Base-by-base conservation (phyloP, 1,140 invertebrate species). In the Helicoverpa zea region DNA sequence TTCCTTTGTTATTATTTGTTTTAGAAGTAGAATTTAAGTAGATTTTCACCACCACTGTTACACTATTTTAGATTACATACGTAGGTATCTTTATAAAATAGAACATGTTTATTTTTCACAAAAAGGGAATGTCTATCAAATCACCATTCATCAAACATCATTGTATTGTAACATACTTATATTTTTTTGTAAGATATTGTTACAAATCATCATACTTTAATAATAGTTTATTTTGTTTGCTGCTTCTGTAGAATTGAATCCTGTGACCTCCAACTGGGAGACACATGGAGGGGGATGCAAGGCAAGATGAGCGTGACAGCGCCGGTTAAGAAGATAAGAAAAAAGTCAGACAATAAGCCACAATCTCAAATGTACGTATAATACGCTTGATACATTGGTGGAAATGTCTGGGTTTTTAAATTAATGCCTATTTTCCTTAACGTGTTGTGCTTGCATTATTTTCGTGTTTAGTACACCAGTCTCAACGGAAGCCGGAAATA, bases 251-350 rank as follows among this genome's bases (percentile, higher is more conserved):
- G 97, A 96, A 96, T 97, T 95, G 96, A 97, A 96, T 97, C 97
- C 95, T 97, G 96, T 97, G 97, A 97, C 94, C 96, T 97, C 93
- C 97, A 97, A 95, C 97, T 97, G 96, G 97, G 97, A 95, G 95
- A 95, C 95, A 95, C 94, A 95, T 95, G 95, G 95, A 94, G 94
- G 95, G 94, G 94, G 90, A 96, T 96, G 95, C 97, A 97, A 97
- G 96, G 96, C 97, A 98, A 98, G 96, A 98, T 98, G 97, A 98
- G 97, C 96, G 96, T 97, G 95, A 96, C 96, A 93, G 96, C 97
- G 95, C 96, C 96, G 91, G 96, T 96, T 95, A 97, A 96, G 94
- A 97, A 97, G 95, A 97, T 97, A 95, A 96, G 97, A 95, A 97
- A 97, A 96, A 97, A 97, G 96, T 96, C 97, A 92, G 97, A 97